Percentiles rank a stretch among this genome's conserved stretches.
phyloP scores from a whole-genome alignment of 2,113 vertebrate species.

The Cranoglanis bouderius region DNA sequence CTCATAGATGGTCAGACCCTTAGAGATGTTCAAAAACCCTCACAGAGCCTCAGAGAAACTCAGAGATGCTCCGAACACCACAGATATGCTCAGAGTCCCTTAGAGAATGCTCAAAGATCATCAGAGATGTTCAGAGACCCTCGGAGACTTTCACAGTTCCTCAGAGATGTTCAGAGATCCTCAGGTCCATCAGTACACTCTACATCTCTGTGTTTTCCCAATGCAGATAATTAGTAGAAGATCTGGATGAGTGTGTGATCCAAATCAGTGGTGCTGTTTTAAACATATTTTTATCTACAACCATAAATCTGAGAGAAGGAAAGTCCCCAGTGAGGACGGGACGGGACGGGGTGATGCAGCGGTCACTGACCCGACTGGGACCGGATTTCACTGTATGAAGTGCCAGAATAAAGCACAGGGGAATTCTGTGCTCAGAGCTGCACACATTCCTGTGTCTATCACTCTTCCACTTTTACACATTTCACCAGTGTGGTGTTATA shows the following conservation, averaged over 20 bases:
- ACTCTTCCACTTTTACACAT: not conserved
- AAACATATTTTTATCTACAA: constrained; percentile 1
- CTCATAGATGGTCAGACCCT: no score
- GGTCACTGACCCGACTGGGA: not conserved
- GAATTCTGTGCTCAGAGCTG: not conserved
- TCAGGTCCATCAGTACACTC: not conserved
- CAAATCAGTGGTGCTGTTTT: not conserved
- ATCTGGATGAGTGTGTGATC: not conserved
- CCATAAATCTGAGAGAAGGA: not conserved
- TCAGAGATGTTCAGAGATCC: not conserved
- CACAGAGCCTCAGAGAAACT: not conserved
- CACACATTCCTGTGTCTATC: not conserved
- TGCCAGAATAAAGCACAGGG: not conserved
- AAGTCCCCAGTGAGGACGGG: not conserved
- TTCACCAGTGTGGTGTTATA: not conserved
- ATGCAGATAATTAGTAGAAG: not conserved
- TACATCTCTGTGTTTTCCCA: not conserved
- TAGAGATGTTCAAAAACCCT: no score
- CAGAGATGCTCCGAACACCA: no score
- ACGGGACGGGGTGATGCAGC: not conserved
- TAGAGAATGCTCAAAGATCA: no score
- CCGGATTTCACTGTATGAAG: not conserved
- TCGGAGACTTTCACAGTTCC: no score
- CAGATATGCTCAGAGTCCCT: no score
- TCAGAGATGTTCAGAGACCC: not conserved